These are phyloP conservation scores for Masnerella sp. DNA, from an alignment of 2,888 invertebrate genomes.

Conservation along the genomic window DNA sequence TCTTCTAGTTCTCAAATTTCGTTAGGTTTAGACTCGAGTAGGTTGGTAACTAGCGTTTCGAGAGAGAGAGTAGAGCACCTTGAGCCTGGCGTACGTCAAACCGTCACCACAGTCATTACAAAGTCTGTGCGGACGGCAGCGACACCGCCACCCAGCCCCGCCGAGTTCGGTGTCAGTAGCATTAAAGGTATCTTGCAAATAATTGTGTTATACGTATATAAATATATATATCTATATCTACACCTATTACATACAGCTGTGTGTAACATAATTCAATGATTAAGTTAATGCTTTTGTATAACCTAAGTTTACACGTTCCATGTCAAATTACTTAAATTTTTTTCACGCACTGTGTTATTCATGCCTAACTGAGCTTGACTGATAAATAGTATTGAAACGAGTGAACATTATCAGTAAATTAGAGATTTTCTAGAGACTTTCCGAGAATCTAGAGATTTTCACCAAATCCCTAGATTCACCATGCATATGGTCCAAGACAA, in stretches of 20 bases:
- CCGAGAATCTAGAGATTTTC: too few species aligned
- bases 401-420: too few species aligned
- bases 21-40: slow-evolving; percentile 62
- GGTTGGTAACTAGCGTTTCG: slow-evolving; percentile 67
- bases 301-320: slow-evolving; percentile 72
- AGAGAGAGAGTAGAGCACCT: slow-evolving; percentile 74
- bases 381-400: too few species aligned
- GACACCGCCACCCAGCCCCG: slow-evolving; percentile 77
- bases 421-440: too few species aligned
- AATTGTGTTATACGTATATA: slow-evolving; percentile 75
- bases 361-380: slow-evolving; percentile 66
- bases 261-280: slow-evolving; percentile 77
- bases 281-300: slow-evolving; percentile 76
- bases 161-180: slow-evolving; percentile 77
- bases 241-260: slow-evolving; percentile 77
- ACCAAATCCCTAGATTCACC: too few species aligned
- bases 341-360: slow-evolving; percentile 69
- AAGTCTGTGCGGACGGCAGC: slow-evolving; percentile 77
- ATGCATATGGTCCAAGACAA: too few species aligned
- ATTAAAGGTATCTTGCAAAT: slow-evolving; percentile 77
- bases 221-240: slow-evolving; percentile 63
- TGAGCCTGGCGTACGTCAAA: slow-evolving; percentile 75
- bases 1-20: slow-evolving; percentile 56
- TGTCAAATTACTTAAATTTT: slow-evolving; percentile 62
- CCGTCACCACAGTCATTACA: slow-evolving; percentile 77